A percentile compares a stretch with the other conserved stretches of the same genome.
Evolutionary conservation across 1,140 invertebrate genomes (phyloP).

Genomic region (Brachionus manjavacas): DNA sequence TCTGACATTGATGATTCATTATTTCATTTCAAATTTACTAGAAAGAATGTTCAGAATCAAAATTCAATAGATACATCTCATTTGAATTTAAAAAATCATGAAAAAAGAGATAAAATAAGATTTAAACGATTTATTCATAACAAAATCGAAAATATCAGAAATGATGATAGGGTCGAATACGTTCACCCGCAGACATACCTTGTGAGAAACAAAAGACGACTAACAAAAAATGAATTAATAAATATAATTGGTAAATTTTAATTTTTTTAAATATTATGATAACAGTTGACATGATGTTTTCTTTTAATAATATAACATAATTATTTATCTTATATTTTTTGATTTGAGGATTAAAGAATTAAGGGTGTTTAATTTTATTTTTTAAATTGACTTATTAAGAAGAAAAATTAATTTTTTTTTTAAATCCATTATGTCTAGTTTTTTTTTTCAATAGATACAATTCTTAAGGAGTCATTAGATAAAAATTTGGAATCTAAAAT

Average conservation of each 20-base stretch:
- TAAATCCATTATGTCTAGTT: no score
- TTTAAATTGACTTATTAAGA: not conserved
- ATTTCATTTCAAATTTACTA: slow-evolving; percentile 24
- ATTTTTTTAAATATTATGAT: not conserved
- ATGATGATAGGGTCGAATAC: slow-evolving; percentile 35
- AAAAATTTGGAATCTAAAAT: not conserved
- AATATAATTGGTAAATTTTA: not conserved
- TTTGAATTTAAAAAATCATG: not conserved
- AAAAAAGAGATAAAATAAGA: not conserved
- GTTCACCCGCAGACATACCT: not conserved
- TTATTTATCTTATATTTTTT: no score
- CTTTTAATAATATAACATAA: no score
- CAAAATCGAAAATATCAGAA: not conserved
- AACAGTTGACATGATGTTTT: no score
- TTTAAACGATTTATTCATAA: slow-evolving; percentile 22
- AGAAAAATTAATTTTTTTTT: not conserved
- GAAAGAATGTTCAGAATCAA: not conserved
- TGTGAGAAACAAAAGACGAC: not conserved
- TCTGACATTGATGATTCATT: not conserved
- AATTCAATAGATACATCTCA: not conserved
- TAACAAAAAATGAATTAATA: not conserved
- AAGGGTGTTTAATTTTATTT: no score
- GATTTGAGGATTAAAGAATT: no score
- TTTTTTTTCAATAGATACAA: not conserved
- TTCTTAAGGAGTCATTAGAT: not conserved